Evolutionary conservation across 2,113 vertebrate genomes (phyloP).

Genomic region (Gobius niger): DNA sequence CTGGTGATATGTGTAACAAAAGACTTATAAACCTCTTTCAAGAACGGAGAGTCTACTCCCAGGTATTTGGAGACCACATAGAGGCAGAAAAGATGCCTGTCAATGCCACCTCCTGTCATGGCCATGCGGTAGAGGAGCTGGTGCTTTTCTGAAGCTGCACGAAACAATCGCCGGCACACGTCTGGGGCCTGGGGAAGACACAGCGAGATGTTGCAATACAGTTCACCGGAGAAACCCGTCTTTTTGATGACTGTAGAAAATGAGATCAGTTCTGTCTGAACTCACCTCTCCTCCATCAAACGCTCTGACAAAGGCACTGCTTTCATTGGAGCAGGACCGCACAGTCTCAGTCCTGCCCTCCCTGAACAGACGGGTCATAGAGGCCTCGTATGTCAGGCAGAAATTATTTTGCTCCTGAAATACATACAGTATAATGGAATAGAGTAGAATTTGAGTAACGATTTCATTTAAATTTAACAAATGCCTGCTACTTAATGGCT

Average conservation of each 20-base stretch:
- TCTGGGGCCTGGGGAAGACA: constrained; percentile 72
- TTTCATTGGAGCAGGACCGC: constrained; percentile 81
- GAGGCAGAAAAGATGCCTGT: constrained; percentile 89
- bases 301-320: constrained; percentile 79
- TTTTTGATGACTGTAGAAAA: neutral
- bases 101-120: constrained; percentile 83
- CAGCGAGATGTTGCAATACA: neutral
- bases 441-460: neutral
- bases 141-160: constrained; percentile 80
- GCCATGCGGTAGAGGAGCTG: constrained; percentile 82
- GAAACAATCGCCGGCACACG: constrained; percentile 76
- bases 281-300: constrained; percentile 75
- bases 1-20: too few species aligned
- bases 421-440: neutral
- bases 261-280: neutral
- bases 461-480: neutral
- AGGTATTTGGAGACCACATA: constrained; percentile 84
- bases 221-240: neutral
- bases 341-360: constrained; percentile 89
- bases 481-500: neutral
- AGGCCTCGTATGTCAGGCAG: constrained; percentile 86
- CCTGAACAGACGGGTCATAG: constrained; percentile 86
- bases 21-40: constrained; percentile 74
- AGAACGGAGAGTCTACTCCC: constrained; percentile 80
- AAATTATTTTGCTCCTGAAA: constrained; percentile 80